Evolutionary conservation across 1,140 invertebrate genomes (phyloP).

Genomic region (Drosophila melanica): DNA sequence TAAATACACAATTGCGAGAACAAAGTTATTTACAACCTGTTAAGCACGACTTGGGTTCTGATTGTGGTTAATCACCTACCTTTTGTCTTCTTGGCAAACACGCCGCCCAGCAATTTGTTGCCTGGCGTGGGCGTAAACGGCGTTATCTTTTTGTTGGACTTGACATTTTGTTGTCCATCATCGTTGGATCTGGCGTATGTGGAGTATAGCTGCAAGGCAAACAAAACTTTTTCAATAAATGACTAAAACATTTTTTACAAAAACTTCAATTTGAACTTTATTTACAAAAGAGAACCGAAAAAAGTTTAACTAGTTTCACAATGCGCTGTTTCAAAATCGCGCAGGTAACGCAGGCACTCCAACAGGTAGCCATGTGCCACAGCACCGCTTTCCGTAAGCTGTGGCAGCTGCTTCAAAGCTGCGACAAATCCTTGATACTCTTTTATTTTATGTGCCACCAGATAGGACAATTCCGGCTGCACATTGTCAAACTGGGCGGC

Average conservation of each 20-base stretch:
- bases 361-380: slow-evolving; percentile 59
- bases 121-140: slow-evolving; percentile 79
- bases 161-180: slow-evolving; percentile 37
- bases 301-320: slow-evolving; percentile 1
- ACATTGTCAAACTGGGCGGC: slow-evolving; percentile 61
- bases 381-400: slow-evolving; percentile 58
- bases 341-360: slow-evolving; percentile 70
- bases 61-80: slow-evolving; percentile 54
- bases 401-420: slow-evolving; percentile 48
- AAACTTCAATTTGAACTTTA: slow-evolving; percentile 30
- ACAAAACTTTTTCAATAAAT: neutral
- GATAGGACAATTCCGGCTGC: slow-evolving; percentile 48
- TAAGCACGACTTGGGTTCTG: neutral
- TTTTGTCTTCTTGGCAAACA: slow-evolving; percentile 79
- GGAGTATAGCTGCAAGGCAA: slow-evolving; percentile 61
- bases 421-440: slow-evolving; percentile 58
- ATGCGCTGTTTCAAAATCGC: slow-evolving; percentile 38
- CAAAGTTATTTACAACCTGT: slow-evolving; percentile 22
- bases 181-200: slow-evolving; percentile 50
- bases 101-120: slow-evolving; percentile 72
- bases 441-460: slow-evolving; percentile 66
- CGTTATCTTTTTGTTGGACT: slow-evolving; percentile 70
- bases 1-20: neutral
- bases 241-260: slow-evolving; percentile 3
- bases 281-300: slow-evolving; percentile 2